These are phyloP conservation scores for Leptura quadrifasciata DNA, from an alignment of 2,888 invertebrate genomes.

Conservation along the genomic window DNA sequence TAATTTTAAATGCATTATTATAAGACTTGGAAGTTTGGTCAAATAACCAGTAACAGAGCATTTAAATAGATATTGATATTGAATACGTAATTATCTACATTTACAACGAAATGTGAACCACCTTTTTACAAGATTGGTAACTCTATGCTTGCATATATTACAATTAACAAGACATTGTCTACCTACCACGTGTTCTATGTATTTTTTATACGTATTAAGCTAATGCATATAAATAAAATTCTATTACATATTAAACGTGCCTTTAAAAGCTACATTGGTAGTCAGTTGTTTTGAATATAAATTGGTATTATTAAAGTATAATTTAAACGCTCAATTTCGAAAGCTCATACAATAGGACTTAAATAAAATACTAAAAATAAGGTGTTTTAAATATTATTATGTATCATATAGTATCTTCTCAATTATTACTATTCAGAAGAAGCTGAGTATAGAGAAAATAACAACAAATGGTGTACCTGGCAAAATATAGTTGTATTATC, in stretches of 20 bases:
- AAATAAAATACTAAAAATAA: not conserved
- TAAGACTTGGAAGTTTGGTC: slow-evolving; percentile 25
- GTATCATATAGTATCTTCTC: too few relatives aligned
- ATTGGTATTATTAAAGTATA: slow-evolving; percentile 30
- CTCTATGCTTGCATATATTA: slow-evolving; percentile 37
- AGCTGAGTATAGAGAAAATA: too few relatives aligned
- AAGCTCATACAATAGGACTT: not conserved
- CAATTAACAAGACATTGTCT: slow-evolving; percentile 44
- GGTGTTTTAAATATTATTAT: too few relatives aligned
- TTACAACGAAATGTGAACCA: slow-evolving; percentile 42
- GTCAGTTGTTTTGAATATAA: slow-evolving; percentile 28
- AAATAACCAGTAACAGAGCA: slow-evolving; percentile 31
- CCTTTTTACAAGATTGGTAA: slow-evolving; percentile 44
- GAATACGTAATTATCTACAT: slow-evolving; percentile 39
- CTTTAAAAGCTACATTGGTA: slow-evolving; percentile 13
- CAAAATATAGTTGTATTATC: too few relatives aligned
- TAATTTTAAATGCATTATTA: slow-evolving; percentile 6
- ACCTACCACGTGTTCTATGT: slow-evolving; percentile 39
- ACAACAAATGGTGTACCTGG: too few relatives aligned
- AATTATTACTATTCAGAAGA: too few relatives aligned
- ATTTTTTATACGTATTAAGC: slow-evolving; percentile 29
- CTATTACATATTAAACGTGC: slow-evolving; percentile 32
- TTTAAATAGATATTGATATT: slow-evolving; percentile 39
- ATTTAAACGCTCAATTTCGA: not conserved
- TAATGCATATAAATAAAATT: slow-evolving; percentile 32